Conservation (phyloP, 2,113 vertebrate genomes). For the Picathartes gymnocephalus region DNA sequence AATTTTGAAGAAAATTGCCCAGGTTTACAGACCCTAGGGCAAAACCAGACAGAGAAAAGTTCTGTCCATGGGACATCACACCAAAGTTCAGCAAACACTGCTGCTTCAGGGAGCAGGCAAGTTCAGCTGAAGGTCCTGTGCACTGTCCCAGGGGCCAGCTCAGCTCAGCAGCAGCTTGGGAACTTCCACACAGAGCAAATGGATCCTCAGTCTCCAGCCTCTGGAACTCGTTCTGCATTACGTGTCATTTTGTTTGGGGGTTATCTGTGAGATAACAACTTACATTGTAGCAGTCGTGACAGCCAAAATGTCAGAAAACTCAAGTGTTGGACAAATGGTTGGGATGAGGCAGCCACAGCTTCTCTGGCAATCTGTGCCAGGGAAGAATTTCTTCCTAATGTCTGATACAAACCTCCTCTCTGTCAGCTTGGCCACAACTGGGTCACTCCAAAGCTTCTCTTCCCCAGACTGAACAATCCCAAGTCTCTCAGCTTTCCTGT, state of each 20-base stretch:
- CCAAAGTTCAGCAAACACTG: background rate
- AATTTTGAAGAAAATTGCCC: background rate
- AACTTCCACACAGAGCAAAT: background rate
- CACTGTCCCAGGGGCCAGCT: background rate
- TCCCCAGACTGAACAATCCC: background rate
- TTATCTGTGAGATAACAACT: background rate
- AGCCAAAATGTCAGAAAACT: background rate
- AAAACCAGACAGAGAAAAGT: background rate
- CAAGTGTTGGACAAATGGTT: background rate
- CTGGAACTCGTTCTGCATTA: background rate
- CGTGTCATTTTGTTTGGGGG: accelerated
- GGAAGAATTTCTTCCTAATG: background rate
- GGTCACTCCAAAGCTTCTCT: background rate
- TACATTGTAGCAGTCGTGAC: accelerated
- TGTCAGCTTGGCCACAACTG: background rate
- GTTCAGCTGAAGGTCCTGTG: background rate
- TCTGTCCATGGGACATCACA: background rate
- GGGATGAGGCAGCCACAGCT: background rate
- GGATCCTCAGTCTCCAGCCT: background rate
- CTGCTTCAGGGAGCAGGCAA: background rate
- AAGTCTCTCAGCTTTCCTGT: background rate
- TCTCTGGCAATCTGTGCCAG: background rate
- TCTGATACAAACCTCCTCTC: background rate
- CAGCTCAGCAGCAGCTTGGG: background rate
- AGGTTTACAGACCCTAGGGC: background rate